Percentiles rank a stretch among this genome's conserved stretches.
Evolutionary conservation across 2,113 vertebrate genomes (phyloP).

Genomic region (Polypterus bichir): DNA sequence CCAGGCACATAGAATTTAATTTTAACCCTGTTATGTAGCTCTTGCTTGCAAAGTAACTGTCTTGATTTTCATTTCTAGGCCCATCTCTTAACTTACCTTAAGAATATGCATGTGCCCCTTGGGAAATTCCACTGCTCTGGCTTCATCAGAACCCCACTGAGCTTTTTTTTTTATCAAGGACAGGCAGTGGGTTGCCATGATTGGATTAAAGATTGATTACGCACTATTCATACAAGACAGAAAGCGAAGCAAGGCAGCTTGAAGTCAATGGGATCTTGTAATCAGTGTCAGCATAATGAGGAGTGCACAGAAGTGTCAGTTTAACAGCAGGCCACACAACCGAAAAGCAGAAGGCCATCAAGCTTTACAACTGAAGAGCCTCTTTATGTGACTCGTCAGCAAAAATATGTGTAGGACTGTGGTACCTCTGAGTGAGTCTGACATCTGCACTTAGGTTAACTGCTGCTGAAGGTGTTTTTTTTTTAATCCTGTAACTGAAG

Average conservation of each 20-base stretch:
- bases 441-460: too few species aligned
- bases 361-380: not conserved
- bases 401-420: too few species aligned
- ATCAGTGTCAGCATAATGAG: constrained; percentile 57
- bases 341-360: constrained; percentile 1
- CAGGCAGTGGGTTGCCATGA: constrained; percentile 51
- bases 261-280: constrained; percentile 63
- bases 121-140: constrained; percentile 43
- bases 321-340: constrained; percentile 34
- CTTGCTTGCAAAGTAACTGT: not conserved
- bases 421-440: too few species aligned
- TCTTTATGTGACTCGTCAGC: too few species aligned
- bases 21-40: too few species aligned
- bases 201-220: constrained; percentile 72
- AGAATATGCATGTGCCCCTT: constrained; percentile 32
- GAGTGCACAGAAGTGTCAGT: constrained; percentile 36
- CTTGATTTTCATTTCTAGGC: constrained; percentile 33
- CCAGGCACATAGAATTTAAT: too few species aligned
- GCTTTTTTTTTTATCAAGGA: constrained; percentile 54
- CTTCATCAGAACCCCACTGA: constrained; percentile 56
- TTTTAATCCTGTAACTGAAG: too few species aligned
- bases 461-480: too few species aligned
- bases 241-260: constrained; percentile 42
- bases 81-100: constrained; percentile 37
- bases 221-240: constrained; percentile 49